Evolutionary conservation across 2,888 invertebrate genomes (phyloP).

Genomic region (Parthenolecanium corni): DNA sequence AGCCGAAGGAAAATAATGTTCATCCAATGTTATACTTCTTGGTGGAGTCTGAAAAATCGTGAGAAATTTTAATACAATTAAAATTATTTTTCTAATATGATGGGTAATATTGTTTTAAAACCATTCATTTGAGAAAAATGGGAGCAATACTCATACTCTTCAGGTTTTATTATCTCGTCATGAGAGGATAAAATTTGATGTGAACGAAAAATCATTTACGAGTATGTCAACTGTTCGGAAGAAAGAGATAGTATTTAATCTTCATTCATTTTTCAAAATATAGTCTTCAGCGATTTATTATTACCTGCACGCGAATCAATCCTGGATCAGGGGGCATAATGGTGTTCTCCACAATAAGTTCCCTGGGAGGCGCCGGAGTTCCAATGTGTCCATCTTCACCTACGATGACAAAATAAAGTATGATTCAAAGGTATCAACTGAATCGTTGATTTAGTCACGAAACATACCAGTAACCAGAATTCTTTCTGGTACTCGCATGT

Average conservation of each 20-base stretch:
- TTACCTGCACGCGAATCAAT: conserved; percentile 55
- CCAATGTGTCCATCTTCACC: conserved; percentile 49
- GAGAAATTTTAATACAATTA: too few relatives aligned
- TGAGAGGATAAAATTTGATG: too few relatives aligned
- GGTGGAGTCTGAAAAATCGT: conserved; percentile 70
- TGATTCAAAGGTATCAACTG: not conserved
- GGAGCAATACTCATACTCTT: too few relatives aligned
- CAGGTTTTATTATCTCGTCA: too few relatives aligned
- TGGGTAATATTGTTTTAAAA: too few relatives aligned
- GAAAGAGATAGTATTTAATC: too few relatives aligned
- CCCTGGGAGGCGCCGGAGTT: conserved; percentile 73
- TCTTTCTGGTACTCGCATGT: conserved; percentile 88
- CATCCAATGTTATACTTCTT: conserved; percentile 70
- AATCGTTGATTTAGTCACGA: not conserved
- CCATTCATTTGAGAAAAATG: too few relatives aligned
- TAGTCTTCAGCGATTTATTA: too few relatives aligned
- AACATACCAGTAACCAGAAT: conserved; percentile 73
- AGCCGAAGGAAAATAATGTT: conserved; percentile 64
- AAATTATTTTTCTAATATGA: conserved; percentile 10
- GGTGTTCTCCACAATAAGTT: conserved; percentile 74
- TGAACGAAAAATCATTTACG: too few relatives aligned
- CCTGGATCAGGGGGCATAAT: conserved; percentile 59
- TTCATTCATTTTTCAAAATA: too few relatives aligned
- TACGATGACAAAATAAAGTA: conserved; percentile 37
- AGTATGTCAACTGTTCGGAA: too few relatives aligned